These are phyloP conservation scores for Bostrychus sinensis DNA, from an alignment of 2,113 vertebrate species.

Conservation along the genomic window DNA sequence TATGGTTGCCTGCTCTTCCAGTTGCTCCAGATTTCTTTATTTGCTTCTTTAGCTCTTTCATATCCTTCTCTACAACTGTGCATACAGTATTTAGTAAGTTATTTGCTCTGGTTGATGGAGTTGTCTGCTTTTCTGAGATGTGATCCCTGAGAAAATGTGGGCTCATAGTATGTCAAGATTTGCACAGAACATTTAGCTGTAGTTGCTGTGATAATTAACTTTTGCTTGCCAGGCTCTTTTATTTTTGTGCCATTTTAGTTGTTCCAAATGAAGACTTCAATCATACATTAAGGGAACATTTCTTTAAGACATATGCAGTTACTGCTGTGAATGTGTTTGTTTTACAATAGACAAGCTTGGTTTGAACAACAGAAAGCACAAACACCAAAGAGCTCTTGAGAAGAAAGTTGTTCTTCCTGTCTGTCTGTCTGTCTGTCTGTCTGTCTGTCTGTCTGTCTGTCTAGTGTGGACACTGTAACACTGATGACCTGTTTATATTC, in stretches of 20 bases:
- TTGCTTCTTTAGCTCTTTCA: slow-evolving; percentile 63
- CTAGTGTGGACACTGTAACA: slow-evolving; percentile 35
- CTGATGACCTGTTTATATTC: slow-evolving; percentile 55
- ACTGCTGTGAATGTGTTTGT: neutral
- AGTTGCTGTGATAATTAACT: slow-evolving; percentile 28
- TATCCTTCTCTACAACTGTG: slow-evolving; percentile 54
- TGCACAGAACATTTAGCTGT: slow-evolving; percentile 28
- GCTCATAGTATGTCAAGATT: slow-evolving; percentile 39
- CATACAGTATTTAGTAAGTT: slow-evolving; percentile 68
- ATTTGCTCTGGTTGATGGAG: slow-evolving; percentile 57
- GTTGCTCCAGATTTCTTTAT: slow-evolving; percentile 70
- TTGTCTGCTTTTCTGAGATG: slow-evolving; percentile 30
- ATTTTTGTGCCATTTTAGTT: slow-evolving; percentile 11
- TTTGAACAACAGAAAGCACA: slow-evolving; percentile 20
- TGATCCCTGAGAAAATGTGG: slow-evolving; percentile 35
- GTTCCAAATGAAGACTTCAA: slow-evolving; percentile 28
- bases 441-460: slow-evolving; percentile 27
- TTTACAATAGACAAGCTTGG: slow-evolving; percentile 4
- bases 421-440: slow-evolving; percentile 24
- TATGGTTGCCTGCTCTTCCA: slow-evolving; percentile 66
- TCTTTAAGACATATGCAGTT: neutral
- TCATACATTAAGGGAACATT: slow-evolving; percentile 21
- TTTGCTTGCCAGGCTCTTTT: slow-evolving; percentile 25
- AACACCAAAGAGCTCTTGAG: slow-evolving; percentile 22
- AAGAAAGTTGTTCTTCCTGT: slow-evolving; percentile 45